Conservation (phyloP, 2,797 vertebrate species). For the Synanceia verrucosa region DNA sequence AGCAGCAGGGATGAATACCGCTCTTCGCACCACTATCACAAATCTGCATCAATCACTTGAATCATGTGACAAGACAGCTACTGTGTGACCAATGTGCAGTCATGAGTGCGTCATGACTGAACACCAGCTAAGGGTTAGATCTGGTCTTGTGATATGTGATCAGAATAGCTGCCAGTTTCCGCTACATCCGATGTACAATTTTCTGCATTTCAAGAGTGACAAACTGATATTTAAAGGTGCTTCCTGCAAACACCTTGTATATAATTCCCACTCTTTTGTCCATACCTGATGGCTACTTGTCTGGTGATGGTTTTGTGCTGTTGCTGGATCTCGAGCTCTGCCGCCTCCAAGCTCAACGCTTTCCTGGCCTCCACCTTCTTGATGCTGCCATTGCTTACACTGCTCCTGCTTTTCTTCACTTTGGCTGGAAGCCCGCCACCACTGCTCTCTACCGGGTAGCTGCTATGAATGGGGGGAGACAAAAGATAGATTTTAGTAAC, state of each 20-base stretch:
- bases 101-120: slow-evolving; percentile 54
- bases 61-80: slow-evolving; percentile 59
- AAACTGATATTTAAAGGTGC: neutral
- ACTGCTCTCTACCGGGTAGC: slow-evolving; percentile 66
- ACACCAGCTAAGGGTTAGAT: slow-evolving; percentile 37
- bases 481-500: neutral
- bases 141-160: slow-evolving; percentile 64
- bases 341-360: slow-evolving; percentile 84
- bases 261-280: neutral
- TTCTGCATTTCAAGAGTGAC: neutral
- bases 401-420: slow-evolving; percentile 74
- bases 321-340: slow-evolving; percentile 62
- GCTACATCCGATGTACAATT: neutral
- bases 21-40: neutral
- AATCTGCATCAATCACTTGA: slow-evolving; percentile 11
- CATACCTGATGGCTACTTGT: slow-evolving; percentile 79
- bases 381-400: slow-evolving; percentile 63
- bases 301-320: slow-evolving; percentile 73
- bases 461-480: slow-evolving; percentile 30
- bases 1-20: neutral
- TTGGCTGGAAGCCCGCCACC: slow-evolving; percentile 72
- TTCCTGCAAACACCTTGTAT: neutral
- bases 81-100: slow-evolving; percentile 26
- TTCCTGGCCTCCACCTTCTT: slow-evolving; percentile 75
- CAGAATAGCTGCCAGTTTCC: slow-evolving; percentile 4